Conservation (phyloP, 2,797 vertebrate genomes). For the Mormyrus hasselquistii region DNA sequence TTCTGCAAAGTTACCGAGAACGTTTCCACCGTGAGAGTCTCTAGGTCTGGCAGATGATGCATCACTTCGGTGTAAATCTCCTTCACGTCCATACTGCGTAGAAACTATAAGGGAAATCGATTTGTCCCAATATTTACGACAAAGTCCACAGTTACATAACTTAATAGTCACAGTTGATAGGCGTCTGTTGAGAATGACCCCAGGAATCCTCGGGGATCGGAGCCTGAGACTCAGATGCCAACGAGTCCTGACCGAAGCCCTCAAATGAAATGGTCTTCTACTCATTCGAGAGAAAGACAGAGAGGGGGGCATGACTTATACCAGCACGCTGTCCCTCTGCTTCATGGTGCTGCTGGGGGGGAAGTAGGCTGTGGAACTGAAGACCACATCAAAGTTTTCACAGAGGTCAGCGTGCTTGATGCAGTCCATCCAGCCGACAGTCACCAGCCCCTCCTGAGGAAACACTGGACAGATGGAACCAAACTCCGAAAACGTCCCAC, state of each 20-base stretch:
- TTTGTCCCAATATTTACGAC: background rate
- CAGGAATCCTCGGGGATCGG: background rate
- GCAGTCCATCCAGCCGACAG: constrained; percentile 94
- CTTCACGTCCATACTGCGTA: constrained; percentile 79
- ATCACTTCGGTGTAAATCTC: constrained; percentile 86
- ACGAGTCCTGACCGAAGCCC: background rate
- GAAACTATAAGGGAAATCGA: constrained; percentile 57
- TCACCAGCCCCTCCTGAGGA: constrained; percentile 82
- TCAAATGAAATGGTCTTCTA: background rate
- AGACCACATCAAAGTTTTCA: constrained; percentile 77
- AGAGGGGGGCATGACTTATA: constrained; percentile 40
- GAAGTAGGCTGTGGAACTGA: constrained; percentile 79
- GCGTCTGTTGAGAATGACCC: background rate
- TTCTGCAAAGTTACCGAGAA: constrained; percentile 65
- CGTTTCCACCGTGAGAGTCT: constrained; percentile 65
- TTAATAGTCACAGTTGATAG: background rate
- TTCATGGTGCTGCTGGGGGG: constrained; percentile 82
- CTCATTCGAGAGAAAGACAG: background rate
- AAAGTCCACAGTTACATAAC: background rate
- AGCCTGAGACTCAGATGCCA: background rate
- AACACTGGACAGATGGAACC: background rate
- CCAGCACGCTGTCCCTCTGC: constrained; percentile 72
- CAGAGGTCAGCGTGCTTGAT: constrained; percentile 75
- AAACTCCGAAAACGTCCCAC: background rate
- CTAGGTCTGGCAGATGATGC: constrained; percentile 76